Conservation (phyloP, 2,888 invertebrate genomes). For the Metopia argyrocephala region DNA sequence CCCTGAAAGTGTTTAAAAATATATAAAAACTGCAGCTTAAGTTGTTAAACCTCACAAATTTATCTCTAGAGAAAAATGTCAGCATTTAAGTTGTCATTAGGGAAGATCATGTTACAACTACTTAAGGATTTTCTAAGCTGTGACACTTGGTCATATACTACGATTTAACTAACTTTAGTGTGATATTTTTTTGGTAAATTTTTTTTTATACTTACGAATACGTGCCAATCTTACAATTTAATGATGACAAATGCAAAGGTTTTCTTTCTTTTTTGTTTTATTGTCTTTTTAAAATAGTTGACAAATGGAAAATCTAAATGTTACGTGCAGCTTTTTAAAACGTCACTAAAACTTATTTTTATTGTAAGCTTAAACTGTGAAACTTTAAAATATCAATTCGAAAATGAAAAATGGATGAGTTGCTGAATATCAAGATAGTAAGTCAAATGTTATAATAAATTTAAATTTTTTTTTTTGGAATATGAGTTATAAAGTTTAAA, state of each 20-base stretch:
- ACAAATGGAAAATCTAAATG: constrained; percentile 25
- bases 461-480: not conserved
- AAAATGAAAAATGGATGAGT: constrained; percentile 17
- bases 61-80: constrained; percentile 4
- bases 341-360: constrained; percentile 13
- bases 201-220: constrained; percentile 15
- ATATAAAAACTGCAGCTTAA: not conserved
- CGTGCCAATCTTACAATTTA: constrained; percentile 43
- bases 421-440: not conserved
- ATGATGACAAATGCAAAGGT: constrained; percentile 43
- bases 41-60: not conserved
- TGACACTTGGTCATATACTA: not conserved
- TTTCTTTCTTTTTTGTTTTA: not conserved
- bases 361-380: not conserved
- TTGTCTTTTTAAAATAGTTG: not conserved
- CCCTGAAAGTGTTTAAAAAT: no score
- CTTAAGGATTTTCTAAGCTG: not conserved
- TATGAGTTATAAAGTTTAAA: no score
- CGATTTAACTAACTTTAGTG: not conserved
- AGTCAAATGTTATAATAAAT: not conserved
- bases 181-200: constrained; percentile 16
- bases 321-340: constrained; percentile 36
- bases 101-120: constrained; percentile 26
- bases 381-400: not conserved
- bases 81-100: constrained; percentile 29